These are phyloP conservation scores for Brachionichthys hirsutus DNA, from an alignment of 2,113 vertebrate genomes.

Conservation along the genomic window DNA sequence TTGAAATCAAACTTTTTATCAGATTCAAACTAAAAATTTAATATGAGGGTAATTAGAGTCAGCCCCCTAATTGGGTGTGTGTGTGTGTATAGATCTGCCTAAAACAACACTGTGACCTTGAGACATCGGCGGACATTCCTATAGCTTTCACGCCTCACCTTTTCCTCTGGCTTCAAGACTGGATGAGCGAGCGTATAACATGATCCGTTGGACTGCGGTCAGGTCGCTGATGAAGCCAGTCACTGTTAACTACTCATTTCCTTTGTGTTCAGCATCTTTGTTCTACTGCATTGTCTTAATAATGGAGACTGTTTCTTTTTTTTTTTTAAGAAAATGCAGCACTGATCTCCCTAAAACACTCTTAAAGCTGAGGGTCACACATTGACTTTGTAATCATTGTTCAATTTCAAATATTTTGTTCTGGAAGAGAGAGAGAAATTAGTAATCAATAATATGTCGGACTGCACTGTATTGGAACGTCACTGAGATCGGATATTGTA, in stretches of 20 bases:
- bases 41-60: neutral
- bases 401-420: constrained; percentile 7
- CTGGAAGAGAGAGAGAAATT: neutral
- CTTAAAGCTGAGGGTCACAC: neutral
- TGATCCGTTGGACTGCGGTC: neutral
- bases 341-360: neutral
- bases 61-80: neutral
- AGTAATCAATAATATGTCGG: constrained; percentile 14
- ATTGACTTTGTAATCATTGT: constrained; percentile 3
- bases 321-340: neutral
- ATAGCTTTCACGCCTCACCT: neutral
- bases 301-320: neutral
- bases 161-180: constrained; percentile 7
- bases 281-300: neutral
- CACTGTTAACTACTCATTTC: neutral
- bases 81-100: no score
- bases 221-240: neutral
- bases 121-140: neutral
- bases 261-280: neutral
- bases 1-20: constrained; percentile 1
- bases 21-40: neutral
- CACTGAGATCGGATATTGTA: constrained; percentile 34
- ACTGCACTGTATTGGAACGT: constrained; percentile 6
- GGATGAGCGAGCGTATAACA: no score
- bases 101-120: neutral